phyloP scores from a whole-genome alignment of 2,888 invertebrate genomes.

The Malthinus flaveolus region DNA sequence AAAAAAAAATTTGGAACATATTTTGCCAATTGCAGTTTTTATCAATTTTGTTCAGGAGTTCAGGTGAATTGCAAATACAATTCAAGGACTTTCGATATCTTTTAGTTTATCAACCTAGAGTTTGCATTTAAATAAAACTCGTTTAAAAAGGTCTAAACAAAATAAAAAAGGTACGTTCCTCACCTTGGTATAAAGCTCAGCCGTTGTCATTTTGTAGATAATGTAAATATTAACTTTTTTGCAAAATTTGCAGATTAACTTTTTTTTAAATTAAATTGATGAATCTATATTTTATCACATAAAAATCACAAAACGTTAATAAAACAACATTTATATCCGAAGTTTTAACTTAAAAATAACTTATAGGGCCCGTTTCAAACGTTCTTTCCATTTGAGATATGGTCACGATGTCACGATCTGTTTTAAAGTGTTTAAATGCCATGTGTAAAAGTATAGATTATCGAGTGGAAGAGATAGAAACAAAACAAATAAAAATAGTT shows the following conservation, averaged over 20 bases:
- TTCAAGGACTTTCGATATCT: too few relatives aligned
- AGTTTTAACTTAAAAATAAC: background rate
- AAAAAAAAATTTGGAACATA: too few relatives aligned
- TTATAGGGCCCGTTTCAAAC: background rate
- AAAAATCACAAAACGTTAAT: background rate
- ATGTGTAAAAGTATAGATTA: constrained; percentile 47
- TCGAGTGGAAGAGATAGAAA: background rate
- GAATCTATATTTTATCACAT: background rate
- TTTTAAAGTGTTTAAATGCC: constrained; percentile 32
- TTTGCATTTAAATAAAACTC: too few relatives aligned
- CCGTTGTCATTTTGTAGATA: constrained; percentile 42
- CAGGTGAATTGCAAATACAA: too few relatives aligned
- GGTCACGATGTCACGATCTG: background rate
- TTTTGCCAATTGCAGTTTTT: too few relatives aligned
- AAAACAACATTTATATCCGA: background rate
- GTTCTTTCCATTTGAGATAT: background rate
- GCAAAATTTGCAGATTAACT: background rate
- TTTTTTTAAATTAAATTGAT: background rate
- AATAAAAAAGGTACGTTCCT: background rate
- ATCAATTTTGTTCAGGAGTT: too few relatives aligned
- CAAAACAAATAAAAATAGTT: background rate
- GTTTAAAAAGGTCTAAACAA: too few relatives aligned
- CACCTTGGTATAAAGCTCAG: constrained; percentile 50
- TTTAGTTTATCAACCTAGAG: too few relatives aligned
- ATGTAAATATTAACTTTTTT: background rate